Conservation (phyloP, 2,888 invertebrate species). For the Ecliptopera silaceata region DNA sequence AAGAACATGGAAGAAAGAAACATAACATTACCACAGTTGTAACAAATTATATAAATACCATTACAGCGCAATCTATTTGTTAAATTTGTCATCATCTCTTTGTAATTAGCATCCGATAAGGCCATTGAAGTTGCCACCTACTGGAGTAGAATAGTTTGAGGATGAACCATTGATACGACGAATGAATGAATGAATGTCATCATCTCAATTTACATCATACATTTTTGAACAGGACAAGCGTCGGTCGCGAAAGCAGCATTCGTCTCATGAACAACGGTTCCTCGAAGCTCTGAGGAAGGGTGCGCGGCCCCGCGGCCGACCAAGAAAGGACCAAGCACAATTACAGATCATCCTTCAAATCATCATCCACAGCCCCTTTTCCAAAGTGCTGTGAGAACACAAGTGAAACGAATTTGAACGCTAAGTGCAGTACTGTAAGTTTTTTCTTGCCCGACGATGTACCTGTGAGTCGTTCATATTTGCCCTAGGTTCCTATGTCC, state of each 20-base stretch:
- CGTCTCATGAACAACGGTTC: conserved; percentile 72
- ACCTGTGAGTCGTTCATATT: background rate
- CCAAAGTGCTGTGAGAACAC: conserved; percentile 72
- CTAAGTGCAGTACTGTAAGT: conserved; percentile 62
- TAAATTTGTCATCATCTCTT: no score
- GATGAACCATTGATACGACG: no score
- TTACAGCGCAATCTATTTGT: no score
- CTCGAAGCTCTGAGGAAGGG: conserved; percentile 75
- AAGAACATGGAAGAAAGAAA: no score
- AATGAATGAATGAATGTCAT: background rate
- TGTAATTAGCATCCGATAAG: no score
- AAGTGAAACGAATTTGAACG: conserved; percentile 49
- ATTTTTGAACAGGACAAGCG: conserved; percentile 58
- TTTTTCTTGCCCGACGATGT: conserved; percentile 52
- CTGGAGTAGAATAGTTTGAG: no score
- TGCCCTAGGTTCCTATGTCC: conserved; percentile 1
- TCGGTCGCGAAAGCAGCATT: conserved; percentile 74
- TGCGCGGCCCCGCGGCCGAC: conserved; percentile 58
- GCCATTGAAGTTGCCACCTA: no score
- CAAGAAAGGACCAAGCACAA: conserved; percentile 62
- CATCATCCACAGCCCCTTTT: conserved; percentile 60
- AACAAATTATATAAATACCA: no score
- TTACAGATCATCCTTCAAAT: conserved; percentile 58
- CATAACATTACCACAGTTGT: no score
- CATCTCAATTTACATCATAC: background rate